A percentile compares a stretch with the other conserved stretches of the same genome.
These are phyloP conservation scores for Agrypnus murinus DNA, from an alignment of 2,888 invertebrate species.

Conservation along the genomic window DNA sequence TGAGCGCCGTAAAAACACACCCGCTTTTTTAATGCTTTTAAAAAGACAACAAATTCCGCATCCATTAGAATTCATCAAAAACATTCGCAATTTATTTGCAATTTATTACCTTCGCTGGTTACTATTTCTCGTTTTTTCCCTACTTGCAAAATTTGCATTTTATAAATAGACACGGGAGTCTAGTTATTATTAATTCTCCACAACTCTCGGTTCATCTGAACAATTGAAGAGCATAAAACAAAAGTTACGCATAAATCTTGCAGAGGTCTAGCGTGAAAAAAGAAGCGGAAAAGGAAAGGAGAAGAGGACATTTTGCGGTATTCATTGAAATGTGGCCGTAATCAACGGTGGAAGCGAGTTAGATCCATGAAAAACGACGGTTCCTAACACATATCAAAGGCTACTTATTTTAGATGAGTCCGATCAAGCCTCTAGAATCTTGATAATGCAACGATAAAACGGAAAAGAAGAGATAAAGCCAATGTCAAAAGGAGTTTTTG, in stretches of 20 bases:
- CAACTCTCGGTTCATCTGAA: too few relatives aligned
- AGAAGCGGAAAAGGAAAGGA: too few relatives aligned
- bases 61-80: too few relatives aligned
- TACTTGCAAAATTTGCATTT: too few relatives aligned
- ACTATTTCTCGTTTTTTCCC: too few relatives aligned
- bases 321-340: slow-evolving; percentile 28
- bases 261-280: not conserved
- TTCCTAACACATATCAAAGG: slow-evolving; percentile 39
- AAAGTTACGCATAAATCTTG: too few relatives aligned
- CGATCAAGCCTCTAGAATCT: slow-evolving; percentile 39
- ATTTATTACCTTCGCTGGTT: too few relatives aligned
- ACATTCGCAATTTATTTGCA: too few relatives aligned
- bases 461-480: slow-evolving; percentile 26
- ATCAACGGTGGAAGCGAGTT: slow-evolving; percentile 23
- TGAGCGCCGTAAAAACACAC: not conserved
- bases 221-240: too few relatives aligned
- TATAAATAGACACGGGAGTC: too few relatives aligned
- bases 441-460: slow-evolving; percentile 43
- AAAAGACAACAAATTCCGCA: too few relatives aligned
- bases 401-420: slow-evolving; percentile 41
- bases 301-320: not conserved
- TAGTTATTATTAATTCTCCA: too few relatives aligned
- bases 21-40: not conserved
- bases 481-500: slow-evolving; percentile 38
- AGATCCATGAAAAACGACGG: slow-evolving; percentile 33